phyloP scores from a whole-genome alignment of 1,140 invertebrate genomes.

The Lepidostoma basale region DNA sequence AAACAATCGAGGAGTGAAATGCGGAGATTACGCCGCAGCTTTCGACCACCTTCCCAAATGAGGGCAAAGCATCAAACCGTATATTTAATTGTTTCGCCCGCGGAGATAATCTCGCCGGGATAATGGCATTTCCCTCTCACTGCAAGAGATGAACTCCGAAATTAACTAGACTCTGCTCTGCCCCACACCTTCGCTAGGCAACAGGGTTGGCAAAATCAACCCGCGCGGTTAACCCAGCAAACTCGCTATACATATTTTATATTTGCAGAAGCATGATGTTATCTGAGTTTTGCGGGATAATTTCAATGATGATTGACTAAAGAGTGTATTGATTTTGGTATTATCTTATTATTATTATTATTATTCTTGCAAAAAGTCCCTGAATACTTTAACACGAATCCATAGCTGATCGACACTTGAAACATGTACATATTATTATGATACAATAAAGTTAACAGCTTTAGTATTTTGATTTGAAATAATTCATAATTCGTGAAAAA shows the following conservation, averaged over 20 bases:
- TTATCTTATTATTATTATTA: background rate
- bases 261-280: too few relatives aligned
- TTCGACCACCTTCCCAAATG: constrained; percentile 48
- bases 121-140: constrained; percentile 60
- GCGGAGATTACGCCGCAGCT: background rate
- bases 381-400: background rate
- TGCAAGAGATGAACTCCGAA: constrained; percentile 32
- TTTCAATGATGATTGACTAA: too few relatives aligned
- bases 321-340: background rate
- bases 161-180: constrained; percentile 39
- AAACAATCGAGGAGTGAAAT: too few relatives aligned
- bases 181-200: background rate
- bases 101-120: constrained; percentile 64
- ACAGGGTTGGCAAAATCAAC: constrained; percentile 1
- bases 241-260: too few relatives aligned
- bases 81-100: constrained; percentile 64
- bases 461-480: background rate
- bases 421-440: background rate
- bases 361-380: background rate
- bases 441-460: background rate
- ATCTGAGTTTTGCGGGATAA: too few relatives aligned
- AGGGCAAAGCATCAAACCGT: constrained; percentile 63
- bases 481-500: background rate
- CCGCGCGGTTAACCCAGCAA: too few relatives aligned
- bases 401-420: background rate